These are phyloP conservation scores for Menidia beryllina DNA, from an alignment of 2,113 vertebrate species.

Conservation along the genomic window DNA sequence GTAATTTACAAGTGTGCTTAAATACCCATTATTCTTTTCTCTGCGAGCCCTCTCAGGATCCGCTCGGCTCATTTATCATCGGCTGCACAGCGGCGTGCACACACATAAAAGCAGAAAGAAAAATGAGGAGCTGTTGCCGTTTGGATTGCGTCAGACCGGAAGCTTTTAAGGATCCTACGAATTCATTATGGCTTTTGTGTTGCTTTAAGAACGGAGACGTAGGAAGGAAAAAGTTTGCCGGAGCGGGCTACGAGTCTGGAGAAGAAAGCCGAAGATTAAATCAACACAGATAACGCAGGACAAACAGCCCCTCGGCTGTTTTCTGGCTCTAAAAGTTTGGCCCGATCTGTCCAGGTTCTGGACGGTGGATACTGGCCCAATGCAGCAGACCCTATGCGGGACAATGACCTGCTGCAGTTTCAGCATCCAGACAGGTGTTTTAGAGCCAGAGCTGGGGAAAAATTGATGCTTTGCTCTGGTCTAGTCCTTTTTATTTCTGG, in stretches of 20 bases:
- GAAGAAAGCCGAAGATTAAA: neutral
- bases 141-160: constrained; percentile 45
- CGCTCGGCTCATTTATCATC: constrained; percentile 72
- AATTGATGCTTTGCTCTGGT: neutral
- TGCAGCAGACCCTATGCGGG: neutral
- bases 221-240: neutral
- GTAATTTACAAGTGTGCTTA: constrained; percentile 82
- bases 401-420: too few species aligned
- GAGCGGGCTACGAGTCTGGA: neutral
- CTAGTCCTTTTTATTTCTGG: neutral
- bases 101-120: constrained; percentile 52
- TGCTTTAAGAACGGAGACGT: constrained; percentile 1
- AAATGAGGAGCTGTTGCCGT: constrained; percentile 51
- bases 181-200: constrained; percentile 26
- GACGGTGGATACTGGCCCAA: too few species aligned
- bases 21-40: constrained; percentile 79
- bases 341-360: neutral
- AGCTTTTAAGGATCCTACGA: constrained; percentile 52
- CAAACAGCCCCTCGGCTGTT: neutral
- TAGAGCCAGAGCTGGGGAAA: too few species aligned
- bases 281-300: neutral
- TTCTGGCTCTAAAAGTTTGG: neutral
- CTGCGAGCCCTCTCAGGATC: constrained; percentile 66
- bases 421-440: too few species aligned
- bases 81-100: constrained; percentile 41